Evolutionary conservation across 2,888 invertebrate species (phyloP).

Genomic region (Liopterus haemorrhoidalis): DNA sequence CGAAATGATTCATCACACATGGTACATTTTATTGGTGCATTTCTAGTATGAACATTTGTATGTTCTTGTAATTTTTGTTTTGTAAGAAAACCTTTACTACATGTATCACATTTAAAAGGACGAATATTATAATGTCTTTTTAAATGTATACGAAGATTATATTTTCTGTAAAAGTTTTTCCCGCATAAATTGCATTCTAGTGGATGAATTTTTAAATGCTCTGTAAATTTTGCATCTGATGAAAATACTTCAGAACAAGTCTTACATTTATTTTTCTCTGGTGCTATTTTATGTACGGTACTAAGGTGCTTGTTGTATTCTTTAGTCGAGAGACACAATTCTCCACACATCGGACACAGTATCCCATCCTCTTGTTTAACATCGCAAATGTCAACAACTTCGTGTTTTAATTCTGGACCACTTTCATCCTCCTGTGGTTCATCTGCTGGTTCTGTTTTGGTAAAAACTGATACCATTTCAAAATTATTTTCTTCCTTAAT

Average conservation of each 20-base stretch:
- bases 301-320: slow-evolving; percentile 47
- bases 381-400: slow-evolving; percentile 39
- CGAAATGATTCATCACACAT: slow-evolving; percentile 74
- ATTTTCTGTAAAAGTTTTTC: slow-evolving; percentile 65
- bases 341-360: slow-evolving; percentile 38
- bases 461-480: slow-evolving; percentile 44
- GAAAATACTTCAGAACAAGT: slow-evolving; percentile 63
- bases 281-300: slow-evolving; percentile 48
- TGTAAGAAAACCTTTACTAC: slow-evolving; percentile 76
- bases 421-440: slow-evolving; percentile 39
- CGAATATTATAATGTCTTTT: slow-evolving; percentile 76
- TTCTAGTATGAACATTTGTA: slow-evolving; percentile 75
- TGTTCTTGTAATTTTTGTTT: slow-evolving; percentile 78
- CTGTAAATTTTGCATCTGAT: slow-evolving; percentile 62
- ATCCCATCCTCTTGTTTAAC: slow-evolving; percentile 20
- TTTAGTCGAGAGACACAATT: slow-evolving; percentile 35
- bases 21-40: slow-evolving; percentile 73
- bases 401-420: slow-evolving; percentile 41
- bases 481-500: slow-evolving; percentile 42
- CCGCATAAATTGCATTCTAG: slow-evolving; percentile 78
- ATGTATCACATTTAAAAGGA: slow-evolving; percentile 62
- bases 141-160: slow-evolving; percentile 70
- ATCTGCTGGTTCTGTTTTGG: slow-evolving; percentile 40
- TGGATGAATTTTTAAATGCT: slow-evolving; percentile 73
- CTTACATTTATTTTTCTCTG: slow-evolving; percentile 46